Evolutionary conservation across 2,888 invertebrate genomes (phyloP).

Genomic region (Drosophila niveifrons): DNA sequence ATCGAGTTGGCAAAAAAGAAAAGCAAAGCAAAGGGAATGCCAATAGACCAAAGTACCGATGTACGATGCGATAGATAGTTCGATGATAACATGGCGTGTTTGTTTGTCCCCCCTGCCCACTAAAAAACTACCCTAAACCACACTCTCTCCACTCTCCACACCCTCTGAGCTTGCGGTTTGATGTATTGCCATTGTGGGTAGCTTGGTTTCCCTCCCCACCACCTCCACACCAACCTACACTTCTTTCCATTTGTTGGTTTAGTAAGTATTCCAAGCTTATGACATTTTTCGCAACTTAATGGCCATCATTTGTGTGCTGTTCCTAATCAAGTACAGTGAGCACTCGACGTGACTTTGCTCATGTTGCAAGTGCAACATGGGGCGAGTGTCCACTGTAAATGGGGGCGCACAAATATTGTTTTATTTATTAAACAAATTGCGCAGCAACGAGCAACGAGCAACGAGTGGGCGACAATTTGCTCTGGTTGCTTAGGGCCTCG

Average conservation of each 20-base stretch:
- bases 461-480: constrained; percentile 51
- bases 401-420: constrained; percentile 28
- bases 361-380: constrained; percentile 5
- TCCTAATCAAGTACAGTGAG: constrained; percentile 45
- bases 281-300: constrained; percentile 53
- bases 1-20: constrained; percentile 13
- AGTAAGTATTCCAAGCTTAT: constrained; percentile 31
- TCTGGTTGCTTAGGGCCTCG: constrained; percentile 47
- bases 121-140: constrained; percentile 16
- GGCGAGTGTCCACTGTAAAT: constrained; percentile 33
- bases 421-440: constrained; percentile 63
- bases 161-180: constrained; percentile 25
- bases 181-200: constrained; percentile 29
- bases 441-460: constrained; percentile 59
- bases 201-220: background rate
- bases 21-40: constrained; percentile 7
- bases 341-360: background rate
- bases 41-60: constrained; percentile 21
- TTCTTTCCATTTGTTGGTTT: constrained; percentile 27
- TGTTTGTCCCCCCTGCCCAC: constrained; percentile 23
- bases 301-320: constrained; percentile 41
- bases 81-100: constrained; percentile 36
- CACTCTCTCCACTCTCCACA: background rate
- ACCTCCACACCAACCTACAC: background rate
- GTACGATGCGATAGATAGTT: constrained; percentile 12